A percentile compares a stretch with the other conserved stretches of the same genome.
Conservation (phyloP, 1,140 invertebrate genomes). For the Papilio polyxenes region DNA sequence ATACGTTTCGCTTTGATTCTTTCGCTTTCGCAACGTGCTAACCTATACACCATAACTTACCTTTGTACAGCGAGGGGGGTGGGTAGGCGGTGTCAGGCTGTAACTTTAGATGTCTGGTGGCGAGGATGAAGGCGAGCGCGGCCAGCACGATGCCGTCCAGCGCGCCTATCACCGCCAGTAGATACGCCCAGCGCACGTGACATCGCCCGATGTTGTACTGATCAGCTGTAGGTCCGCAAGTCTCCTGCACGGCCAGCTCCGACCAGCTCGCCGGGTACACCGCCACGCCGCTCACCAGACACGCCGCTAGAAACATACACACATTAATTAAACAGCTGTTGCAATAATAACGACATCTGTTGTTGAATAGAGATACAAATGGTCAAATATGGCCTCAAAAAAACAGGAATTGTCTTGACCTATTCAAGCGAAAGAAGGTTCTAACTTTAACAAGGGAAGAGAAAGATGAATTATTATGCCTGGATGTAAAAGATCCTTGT, state of each 20-base stretch:
- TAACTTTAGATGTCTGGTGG: conserved; percentile 92
- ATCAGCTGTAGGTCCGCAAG: conserved; percentile 91
- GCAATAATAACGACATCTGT: not conserved
- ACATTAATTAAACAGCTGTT: not conserved
- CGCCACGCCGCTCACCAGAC: conserved; percentile 90
- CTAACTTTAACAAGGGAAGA: no score
- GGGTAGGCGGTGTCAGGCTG: conserved; percentile 90
- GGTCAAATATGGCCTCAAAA: not conserved
- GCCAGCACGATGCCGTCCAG: conserved; percentile 94
- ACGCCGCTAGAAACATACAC: conserved; percentile 85
- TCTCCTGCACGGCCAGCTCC: conserved; percentile 88
- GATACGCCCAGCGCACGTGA: conserved; percentile 96
- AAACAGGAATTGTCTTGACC: no score
- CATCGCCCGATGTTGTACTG: conserved; percentile 91
- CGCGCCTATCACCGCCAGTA: conserved; percentile 93
- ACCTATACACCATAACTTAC: conserved; percentile 57
- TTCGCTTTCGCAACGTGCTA: no score
- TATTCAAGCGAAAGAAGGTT: no score
- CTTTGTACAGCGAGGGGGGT: conserved; percentile 83
- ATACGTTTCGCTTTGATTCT: no score
- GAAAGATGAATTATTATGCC: no score
- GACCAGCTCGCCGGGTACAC: conserved; percentile 98
- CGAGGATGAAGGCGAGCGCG: conserved; percentile 95
- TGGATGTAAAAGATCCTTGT: no score
- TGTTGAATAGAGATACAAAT: not conserved